Conservation (phyloP, 2,797 vertebrate genomes). For the Myoxocephalus aenaeus region DNA sequence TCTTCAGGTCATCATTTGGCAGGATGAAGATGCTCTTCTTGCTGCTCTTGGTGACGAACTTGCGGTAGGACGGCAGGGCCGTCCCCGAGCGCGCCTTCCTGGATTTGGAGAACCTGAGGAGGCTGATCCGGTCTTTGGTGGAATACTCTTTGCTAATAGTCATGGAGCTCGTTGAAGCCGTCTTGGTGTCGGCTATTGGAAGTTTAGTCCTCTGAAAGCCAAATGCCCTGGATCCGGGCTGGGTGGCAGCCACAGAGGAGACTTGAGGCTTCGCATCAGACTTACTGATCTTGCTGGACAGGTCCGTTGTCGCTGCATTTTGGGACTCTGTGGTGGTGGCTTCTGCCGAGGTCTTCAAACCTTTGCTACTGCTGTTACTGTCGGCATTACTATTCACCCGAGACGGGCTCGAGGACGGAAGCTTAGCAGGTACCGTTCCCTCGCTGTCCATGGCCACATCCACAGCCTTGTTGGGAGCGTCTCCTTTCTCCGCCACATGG, state of each 20-base stretch:
- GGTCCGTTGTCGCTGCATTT: conserved; percentile 74
- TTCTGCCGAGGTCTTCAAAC: conserved; percentile 78
- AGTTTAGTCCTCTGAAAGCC: conserved; percentile 84
- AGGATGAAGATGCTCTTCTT: conserved; percentile 99
- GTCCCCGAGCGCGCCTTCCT: conserved; percentile 95
- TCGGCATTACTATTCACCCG: conserved; percentile 84
- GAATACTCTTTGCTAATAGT: conserved; percentile 96
- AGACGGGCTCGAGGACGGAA: conserved; percentile 65
- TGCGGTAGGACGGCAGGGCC: conserved; percentile 96
- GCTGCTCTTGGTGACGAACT: conserved; percentile 98
- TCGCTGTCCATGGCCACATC: conserved; percentile 80
- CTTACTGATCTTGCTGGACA: conserved; percentile 67
- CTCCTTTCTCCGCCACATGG: conserved; percentile 62
- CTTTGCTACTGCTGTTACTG: conserved; percentile 81
- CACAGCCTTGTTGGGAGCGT: conserved; percentile 63
- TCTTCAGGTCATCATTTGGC: conserved; percentile 96
- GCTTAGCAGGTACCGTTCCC: conserved; percentile 68
- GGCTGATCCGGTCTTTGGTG: conserved; percentile 91
- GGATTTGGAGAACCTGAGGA: conserved; percentile 91
- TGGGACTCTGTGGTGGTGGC: conserved; percentile 83
- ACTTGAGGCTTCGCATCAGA: conserved; percentile 74
- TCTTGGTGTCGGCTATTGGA: conserved; percentile 75
- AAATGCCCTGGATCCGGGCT: conserved; percentile 68
- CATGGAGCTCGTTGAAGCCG: conserved; percentile 85
- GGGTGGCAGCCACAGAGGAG: conserved; percentile 78